Evolutionary conservation across 2,797 vertebrate genomes (phyloP).

Genomic region (Cossypha heuglini): DNA sequence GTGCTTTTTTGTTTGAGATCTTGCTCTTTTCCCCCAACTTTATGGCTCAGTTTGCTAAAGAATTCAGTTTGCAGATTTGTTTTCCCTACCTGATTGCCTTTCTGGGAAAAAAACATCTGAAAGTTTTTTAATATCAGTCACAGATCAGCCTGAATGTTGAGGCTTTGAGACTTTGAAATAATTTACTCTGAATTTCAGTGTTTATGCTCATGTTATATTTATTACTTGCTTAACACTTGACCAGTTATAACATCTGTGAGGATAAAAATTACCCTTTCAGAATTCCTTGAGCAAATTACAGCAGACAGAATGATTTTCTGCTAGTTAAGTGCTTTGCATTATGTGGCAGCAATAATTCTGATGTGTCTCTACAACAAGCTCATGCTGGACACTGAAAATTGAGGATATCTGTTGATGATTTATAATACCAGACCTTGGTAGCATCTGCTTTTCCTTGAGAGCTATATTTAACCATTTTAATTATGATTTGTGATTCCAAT

Average conservation of each 20-base stretch:
- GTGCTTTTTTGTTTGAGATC: neutral
- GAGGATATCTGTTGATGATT: neutral
- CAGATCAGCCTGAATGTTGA: neutral
- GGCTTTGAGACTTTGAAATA: neutral
- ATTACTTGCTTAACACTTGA: neutral
- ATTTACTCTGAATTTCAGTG: neutral
- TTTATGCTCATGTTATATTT: neutral
- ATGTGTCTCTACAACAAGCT: neutral
- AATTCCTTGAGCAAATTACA: neutral
- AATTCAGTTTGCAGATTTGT: neutral
- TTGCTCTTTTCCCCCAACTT: neutral
- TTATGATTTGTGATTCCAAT: conserved; percentile 37
- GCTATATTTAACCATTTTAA: conserved; percentile 18
- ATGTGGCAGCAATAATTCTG: neutral
- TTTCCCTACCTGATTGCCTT: neutral
- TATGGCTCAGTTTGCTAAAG: neutral
- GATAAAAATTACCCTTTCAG: neutral
- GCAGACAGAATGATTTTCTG: neutral
- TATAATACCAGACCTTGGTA: conserved; percentile 15
- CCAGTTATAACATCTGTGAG: neutral
- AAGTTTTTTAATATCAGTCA: neutral
- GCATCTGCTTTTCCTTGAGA: conserved; percentile 32
- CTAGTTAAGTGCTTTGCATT: neutral
- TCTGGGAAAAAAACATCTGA: neutral
- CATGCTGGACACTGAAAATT: neutral